phyloP scores from a whole-genome alignment of 2,888 invertebrate species.

The Hedya salicella region DNA sequence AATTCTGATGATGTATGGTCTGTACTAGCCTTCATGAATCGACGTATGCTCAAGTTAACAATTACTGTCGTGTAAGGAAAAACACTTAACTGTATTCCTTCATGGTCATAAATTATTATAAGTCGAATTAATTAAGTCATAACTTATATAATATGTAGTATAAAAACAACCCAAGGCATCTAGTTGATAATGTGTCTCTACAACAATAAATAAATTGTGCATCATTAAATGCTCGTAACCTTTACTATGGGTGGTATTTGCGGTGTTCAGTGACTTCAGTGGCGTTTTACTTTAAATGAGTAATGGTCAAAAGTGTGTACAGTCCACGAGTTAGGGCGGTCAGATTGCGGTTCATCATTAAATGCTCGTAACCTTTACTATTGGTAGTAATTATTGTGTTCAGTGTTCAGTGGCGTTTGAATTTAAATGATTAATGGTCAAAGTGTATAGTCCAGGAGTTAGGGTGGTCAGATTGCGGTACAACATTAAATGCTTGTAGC shows the following conservation, averaged over 20 bases:
- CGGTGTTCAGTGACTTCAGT: constrained; percentile 1
- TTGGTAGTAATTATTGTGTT: too few relatives aligned
- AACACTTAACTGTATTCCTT: not conserved
- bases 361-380: too few relatives aligned
- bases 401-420: too few relatives aligned
- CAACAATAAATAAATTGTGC: constrained; percentile 34
- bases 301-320: not conserved
- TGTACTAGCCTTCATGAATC: not conserved
- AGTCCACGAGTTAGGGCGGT: too few relatives aligned
- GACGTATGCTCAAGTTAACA: not conserved
- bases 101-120: constrained; percentile 25
- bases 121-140: constrained; percentile 33
- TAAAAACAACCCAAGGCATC: not conserved
- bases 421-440: too few relatives aligned
- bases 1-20: not conserved
- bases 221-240: constrained; percentile 38
- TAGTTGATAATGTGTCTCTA: constrained; percentile 15
- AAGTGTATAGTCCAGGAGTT: too few relatives aligned
- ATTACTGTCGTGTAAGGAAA: not conserved
- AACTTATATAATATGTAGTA: not conserved
- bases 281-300: not conserved
- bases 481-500: too few relatives aligned
- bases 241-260: constrained; percentile 21
- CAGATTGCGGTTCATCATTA: constrained; percentile 37
- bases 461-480: too few relatives aligned